Evolutionary conservation across 2,797 vertebrate genomes (phyloP).

Genomic region (Hephaestus fuliginosus): DNA sequence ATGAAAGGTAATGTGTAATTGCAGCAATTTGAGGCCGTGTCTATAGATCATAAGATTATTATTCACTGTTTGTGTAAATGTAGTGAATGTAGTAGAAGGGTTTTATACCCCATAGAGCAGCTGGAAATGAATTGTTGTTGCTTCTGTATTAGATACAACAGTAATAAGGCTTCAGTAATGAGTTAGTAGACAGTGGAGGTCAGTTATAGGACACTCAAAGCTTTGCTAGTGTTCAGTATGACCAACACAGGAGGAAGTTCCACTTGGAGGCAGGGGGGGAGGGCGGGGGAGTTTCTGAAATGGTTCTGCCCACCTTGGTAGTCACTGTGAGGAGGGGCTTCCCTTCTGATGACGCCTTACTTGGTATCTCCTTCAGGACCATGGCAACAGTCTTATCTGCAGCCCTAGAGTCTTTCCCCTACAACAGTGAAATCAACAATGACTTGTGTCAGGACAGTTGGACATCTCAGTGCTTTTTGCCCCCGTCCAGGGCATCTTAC

Average conservation of each 20-base stretch:
- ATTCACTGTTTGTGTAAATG: constrained; percentile 34
- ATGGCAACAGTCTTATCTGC: constrained; percentile 99
- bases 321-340: constrained; percentile 99
- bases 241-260: constrained; percentile 83
- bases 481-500: constrained; percentile 73
- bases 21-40: constrained; percentile 46
- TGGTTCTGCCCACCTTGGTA: constrained; percentile 98
- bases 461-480: constrained; percentile 77
- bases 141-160: constrained; percentile 58
- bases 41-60: constrained; percentile 37
- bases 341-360: constrained; percentile 99
- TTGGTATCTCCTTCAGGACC: constrained; percentile 99
- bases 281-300: constrained; percentile 72
- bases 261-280: constrained; percentile 72
- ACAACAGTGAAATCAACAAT: constrained; percentile 99
- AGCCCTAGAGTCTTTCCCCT: constrained; percentile 99
- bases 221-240: constrained; percentile 65
- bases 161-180: constrained; percentile 52
- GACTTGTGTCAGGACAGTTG: constrained; percentile 94
- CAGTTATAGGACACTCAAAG: constrained; percentile 78
- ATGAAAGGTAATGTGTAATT: constrained; percentile 41
- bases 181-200: constrained; percentile 76
- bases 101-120: constrained; percentile 85
- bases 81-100: constrained; percentile 17
- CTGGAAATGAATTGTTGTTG: constrained; percentile 68